A percentile compares a stretch with the other conserved stretches of the same genome.
These are phyloP conservation scores for Miichthys miiuy DNA, from an alignment of 2,797 vertebrate species.

Conservation along the genomic window DNA sequence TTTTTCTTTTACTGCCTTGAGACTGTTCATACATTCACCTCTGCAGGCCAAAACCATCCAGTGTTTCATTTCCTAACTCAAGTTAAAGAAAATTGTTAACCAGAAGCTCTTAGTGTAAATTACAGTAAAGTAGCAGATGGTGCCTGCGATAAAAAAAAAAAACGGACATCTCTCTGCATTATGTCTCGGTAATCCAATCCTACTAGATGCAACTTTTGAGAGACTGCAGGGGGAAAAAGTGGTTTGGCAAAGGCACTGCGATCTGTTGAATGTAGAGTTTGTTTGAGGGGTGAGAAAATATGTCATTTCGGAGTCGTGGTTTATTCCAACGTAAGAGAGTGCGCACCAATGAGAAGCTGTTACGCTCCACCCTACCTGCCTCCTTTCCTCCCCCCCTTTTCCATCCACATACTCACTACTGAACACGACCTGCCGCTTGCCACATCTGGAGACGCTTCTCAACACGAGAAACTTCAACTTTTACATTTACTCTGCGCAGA, in stretches of 20 bases:
- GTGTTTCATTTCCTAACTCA: constrained; percentile 27
- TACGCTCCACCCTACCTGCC: constrained; percentile 79
- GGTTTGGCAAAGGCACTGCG: constrained; percentile 75
- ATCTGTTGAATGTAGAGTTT: constrained; percentile 85
- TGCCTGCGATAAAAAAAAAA: constrained; percentile 31
- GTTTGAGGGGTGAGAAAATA: constrained; percentile 85
- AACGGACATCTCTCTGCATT: constrained; percentile 63
- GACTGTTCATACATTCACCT: constrained; percentile 4
- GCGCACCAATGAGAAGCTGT: constrained; percentile 78
- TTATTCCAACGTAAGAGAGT: constrained; percentile 80
- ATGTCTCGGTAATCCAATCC: constrained; percentile 76
- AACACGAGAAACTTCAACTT: constrained; percentile 70
- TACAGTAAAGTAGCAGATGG: constrained; percentile 11
- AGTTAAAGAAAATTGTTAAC: neutral
- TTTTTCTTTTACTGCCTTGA: neutral
- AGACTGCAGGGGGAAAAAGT: constrained; percentile 76
- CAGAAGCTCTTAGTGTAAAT: constrained; percentile 1
- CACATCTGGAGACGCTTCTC: constrained; percentile 81
- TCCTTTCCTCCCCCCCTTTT: constrained; percentile 68
- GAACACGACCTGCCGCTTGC: constrained; percentile 74
- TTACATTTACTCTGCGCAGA: constrained; percentile 46
- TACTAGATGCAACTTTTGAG: constrained; percentile 77
- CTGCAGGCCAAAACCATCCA: neutral
- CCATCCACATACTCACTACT: constrained; percentile 78
- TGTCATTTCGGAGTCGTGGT: constrained; percentile 84